phyloP scores from a whole-genome alignment of 2,888 invertebrate genomes.

The Harmothoe impar region DNA sequence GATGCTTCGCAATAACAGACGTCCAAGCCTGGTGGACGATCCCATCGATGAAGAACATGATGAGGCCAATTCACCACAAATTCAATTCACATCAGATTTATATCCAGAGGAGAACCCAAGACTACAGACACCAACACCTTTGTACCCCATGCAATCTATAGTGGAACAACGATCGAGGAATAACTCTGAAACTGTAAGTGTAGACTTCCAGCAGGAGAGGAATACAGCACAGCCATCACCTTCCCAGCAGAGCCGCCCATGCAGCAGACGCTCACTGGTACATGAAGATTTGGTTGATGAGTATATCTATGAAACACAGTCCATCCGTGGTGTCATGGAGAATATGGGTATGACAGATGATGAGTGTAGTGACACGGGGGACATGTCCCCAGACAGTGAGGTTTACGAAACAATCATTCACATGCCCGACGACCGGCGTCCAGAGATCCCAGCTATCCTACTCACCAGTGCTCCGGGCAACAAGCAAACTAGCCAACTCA shows the following conservation, averaged over 20 bases:
- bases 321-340: conserved; percentile 67
- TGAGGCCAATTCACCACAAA: conserved; percentile 46
- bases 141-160: conserved; percentile 52
- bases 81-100: conserved; percentile 30
- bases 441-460: conserved; percentile 48
- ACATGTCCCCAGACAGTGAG: conserved; percentile 47
- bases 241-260: conserved; percentile 36
- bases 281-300: conserved; percentile 69
- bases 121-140: conserved; percentile 51
- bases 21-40: not conserved
- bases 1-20: conserved; percentile 60
- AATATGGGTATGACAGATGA: conserved; percentile 57
- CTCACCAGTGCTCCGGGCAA: not conserved
- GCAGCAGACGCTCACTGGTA: conserved; percentile 18
- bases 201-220: not conserved
- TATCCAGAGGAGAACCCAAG: conserved; percentile 1
- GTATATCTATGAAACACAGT: conserved; percentile 70
- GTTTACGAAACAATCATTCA: conserved; percentile 51
- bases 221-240: not conserved
- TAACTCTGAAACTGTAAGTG: not conserved
- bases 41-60: conserved; percentile 24
- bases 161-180: not conserved
- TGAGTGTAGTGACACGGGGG: conserved; percentile 30
- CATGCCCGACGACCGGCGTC: conserved; percentile 51
- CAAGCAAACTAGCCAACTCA: not conserved